Conservation (phyloP, 2,888 invertebrate species). For the Cataglyphis rosenhaueri region DNA sequence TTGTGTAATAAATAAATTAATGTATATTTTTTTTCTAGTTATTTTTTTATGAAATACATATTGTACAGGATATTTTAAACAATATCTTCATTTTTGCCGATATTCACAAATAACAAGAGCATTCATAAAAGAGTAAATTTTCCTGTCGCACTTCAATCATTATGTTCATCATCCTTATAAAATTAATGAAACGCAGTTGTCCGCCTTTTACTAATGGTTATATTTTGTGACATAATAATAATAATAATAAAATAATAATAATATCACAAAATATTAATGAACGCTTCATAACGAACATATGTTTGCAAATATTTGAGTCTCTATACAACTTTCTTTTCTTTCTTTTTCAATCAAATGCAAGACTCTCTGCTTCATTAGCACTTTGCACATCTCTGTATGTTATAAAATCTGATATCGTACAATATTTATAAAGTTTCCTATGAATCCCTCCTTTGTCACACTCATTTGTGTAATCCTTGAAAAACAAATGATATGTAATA, state of each 20-base stretch:
- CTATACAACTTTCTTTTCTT: constrained; percentile 46
- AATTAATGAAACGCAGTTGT: constrained; percentile 39
- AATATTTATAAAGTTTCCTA: constrained; percentile 72
- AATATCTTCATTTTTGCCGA: constrained; percentile 70
- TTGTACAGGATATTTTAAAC: constrained; percentile 80
- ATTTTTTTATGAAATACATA: constrained; percentile 80
- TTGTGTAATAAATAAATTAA: constrained; percentile 80
- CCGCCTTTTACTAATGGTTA: constrained; percentile 35
- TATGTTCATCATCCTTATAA: constrained; percentile 33
- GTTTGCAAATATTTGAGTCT: constrained; percentile 13
- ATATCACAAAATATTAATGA: constrained; percentile 56
- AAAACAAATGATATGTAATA: constrained; percentile 12
- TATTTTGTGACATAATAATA: too few relatives aligned
- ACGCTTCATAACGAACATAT: constrained; percentile 16
- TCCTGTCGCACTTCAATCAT: constrained; percentile 47
- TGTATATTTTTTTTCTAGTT: constrained; percentile 75
- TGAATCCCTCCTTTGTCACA: constrained; percentile 29
- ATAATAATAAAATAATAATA: too few relatives aligned
- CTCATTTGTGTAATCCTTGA: constrained; percentile 6
- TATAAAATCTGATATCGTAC: constrained; percentile 72
- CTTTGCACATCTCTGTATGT: constrained; percentile 38
- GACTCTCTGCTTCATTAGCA: background rate
- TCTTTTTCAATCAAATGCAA: constrained; percentile 7
- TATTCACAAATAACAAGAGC: constrained; percentile 77
- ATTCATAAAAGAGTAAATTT: constrained; percentile 62